Evolutionary conservation across 2,888 invertebrate genomes (phyloP), one percentile per base, ranked within the genome.

Genomic region (Scelioninae gen. 2): DNA sequence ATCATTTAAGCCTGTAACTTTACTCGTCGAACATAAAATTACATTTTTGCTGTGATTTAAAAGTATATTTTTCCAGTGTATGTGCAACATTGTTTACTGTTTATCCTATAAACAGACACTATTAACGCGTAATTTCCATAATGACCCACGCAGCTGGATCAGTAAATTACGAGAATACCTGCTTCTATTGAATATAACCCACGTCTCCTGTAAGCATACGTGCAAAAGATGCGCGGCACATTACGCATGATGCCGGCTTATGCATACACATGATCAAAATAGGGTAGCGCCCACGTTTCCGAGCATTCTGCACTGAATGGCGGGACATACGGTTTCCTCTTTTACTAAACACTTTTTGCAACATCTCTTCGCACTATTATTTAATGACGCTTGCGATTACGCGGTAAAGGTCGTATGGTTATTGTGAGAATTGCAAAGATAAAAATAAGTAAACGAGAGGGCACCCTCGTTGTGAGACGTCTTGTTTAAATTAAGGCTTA

Each of bases 181-280:
- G 73, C 69, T 69, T 35, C 69, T 65, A 70, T 70, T 74, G 69
- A 74, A 60, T 39, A 52, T 61, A 67, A 50, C 74, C 70, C 70
- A 74, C 74, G 73, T 63, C 50, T 45, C 46, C 63, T 13, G 37
- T 19, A 35, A 22, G 35, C 65, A 0, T 37, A 39, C 31, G 55
- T 18, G 58, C 55, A 63, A 73, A 64, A 50, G 58, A 58, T 58
- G 64, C 68, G 65, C 19, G 53, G 53, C 41, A 64, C 45, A 73
- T 68, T 61, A 68, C 73, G 61, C 70, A 58, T 52, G 33, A 22
- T 48, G 33, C 37, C 53, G 45, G 39, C 53, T 61, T 57, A 58
- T 69, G 63, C 71, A 55, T 67, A 64, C 63, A 35, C 53, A 74
- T 70, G 58, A 68, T 73, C 57, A 37, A 73, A 75, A 63, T 70